A percentile compares a stretch with the other conserved stretches of the same genome.
phyloP scores from a whole-genome alignment of 2,888 invertebrate species.

The Nasonovia ribisnigri region DNA sequence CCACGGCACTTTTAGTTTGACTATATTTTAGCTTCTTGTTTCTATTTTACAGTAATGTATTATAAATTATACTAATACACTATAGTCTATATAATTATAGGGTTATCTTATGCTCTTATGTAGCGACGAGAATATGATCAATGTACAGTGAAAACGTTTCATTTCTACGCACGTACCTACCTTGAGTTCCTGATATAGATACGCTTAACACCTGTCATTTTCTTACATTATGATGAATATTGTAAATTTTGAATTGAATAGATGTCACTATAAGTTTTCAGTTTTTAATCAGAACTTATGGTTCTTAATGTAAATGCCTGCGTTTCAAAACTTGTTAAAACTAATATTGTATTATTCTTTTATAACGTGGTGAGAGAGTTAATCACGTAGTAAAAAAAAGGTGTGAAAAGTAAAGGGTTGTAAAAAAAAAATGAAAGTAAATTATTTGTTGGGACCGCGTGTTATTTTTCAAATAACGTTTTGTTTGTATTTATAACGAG shows the following conservation, averaged over 20 bases:
- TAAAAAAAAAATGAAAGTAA: slow-evolving; percentile 27
- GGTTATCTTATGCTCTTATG: no score
- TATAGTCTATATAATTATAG: no score
- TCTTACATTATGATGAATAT: not conserved
- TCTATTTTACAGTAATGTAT: not conserved
- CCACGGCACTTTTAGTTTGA: not conserved
- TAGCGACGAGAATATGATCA: no score
- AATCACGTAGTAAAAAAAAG: slow-evolving; percentile 21
- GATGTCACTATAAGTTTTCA: not conserved
- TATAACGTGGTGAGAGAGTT: not conserved
- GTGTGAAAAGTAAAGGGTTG: slow-evolving; percentile 4
- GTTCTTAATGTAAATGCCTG: not conserved
- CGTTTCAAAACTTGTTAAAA: not conserved
- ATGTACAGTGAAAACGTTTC: not conserved
- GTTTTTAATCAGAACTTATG: not conserved
- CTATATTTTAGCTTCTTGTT: not conserved
- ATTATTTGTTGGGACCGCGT: slow-evolving; percentile 32
- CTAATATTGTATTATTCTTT: not conserved
- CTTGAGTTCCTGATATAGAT: not conserved
- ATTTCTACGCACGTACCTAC: not conserved
- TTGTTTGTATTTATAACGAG: slow-evolving; percentile 37
- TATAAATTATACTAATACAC: not conserved
- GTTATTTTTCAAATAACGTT: slow-evolving; percentile 46
- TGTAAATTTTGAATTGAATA: not conserved
- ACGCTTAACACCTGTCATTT: not conserved